These are phyloP conservation scores for Hirtodrosophila alboralis DNA, from an alignment of 2,888 invertebrate genomes.

Conservation along the genomic window DNA sequence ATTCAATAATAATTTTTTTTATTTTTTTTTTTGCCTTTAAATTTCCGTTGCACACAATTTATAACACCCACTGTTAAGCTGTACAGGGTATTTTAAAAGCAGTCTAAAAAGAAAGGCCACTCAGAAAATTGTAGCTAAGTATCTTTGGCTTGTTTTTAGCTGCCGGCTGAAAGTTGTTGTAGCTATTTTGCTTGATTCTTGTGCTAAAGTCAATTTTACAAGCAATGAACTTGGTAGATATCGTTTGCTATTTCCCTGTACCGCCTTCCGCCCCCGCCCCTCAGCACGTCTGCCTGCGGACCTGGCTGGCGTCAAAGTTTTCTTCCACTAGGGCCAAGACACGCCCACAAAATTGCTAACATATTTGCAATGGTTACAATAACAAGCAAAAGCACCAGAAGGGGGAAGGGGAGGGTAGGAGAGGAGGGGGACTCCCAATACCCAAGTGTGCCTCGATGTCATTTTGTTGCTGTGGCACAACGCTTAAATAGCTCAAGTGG, in stretches of 20 bases:
- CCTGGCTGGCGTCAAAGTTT: conserved; percentile 64
- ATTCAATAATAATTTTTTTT: no score
- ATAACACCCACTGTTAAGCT: no score
- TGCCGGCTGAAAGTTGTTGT: conserved; percentile 55
- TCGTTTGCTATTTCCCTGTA: conserved; percentile 34
- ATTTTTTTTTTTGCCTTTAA: no score
- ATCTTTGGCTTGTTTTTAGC: conserved; percentile 71
- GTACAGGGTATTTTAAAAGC: conserved; percentile 16
- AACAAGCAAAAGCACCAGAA: conserved; percentile 30
- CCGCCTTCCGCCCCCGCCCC: not conserved
- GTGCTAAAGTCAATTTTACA: conserved; percentile 72
- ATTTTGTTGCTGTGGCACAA: conserved; percentile 54
- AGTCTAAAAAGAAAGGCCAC: conserved; percentile 48
- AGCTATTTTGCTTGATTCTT: conserved; percentile 27
- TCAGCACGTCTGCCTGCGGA: conserved; percentile 20
- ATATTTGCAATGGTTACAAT: conserved; percentile 54
- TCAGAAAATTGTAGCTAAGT: conserved; percentile 65
- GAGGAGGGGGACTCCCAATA: no score
- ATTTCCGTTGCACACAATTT: no score
- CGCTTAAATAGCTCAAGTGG: conserved; percentile 66
- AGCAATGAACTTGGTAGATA: conserved; percentile 73
- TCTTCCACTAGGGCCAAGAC: conserved; percentile 56
- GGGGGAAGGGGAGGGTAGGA: no score
- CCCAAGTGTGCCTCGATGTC: conserved; percentile 29
- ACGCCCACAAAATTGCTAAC: conserved; percentile 70